Conservation (phyloP, 2,888 invertebrate species). For the Pycnomerus fuliginosus region DNA sequence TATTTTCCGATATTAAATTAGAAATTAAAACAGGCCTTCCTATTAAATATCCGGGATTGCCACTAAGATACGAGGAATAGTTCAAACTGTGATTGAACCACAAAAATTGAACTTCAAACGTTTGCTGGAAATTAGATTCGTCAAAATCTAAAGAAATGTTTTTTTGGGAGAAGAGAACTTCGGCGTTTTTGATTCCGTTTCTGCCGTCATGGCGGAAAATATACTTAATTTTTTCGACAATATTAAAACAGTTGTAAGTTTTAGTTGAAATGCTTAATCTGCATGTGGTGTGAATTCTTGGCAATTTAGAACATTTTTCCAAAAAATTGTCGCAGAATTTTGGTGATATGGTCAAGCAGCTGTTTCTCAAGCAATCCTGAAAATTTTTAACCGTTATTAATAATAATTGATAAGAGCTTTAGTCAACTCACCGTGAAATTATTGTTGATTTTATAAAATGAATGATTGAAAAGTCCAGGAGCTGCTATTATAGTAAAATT, state of each 20-base stretch:
- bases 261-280: constrained; percentile 28
- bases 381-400: constrained; percentile 27
- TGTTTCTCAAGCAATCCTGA: constrained; percentile 45
- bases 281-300: constrained; percentile 29
- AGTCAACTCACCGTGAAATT: constrained; percentile 37
- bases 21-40: constrained; percentile 64
- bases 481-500: constrained; percentile 39
- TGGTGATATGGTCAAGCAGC: constrained; percentile 42
- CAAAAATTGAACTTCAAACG: constrained; percentile 42
- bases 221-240: constrained; percentile 45
- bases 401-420: no score
- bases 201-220: constrained; percentile 52
- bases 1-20: constrained; percentile 46
- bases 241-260: constrained; percentile 41
- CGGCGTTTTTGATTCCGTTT: constrained; percentile 48
- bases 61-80: constrained; percentile 57
- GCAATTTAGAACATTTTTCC: constrained; percentile 36
- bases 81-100: constrained; percentile 44
- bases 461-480: constrained; percentile 39
- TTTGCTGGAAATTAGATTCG: constrained; percentile 37
- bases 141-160: constrained; percentile 36
- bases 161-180: no score
- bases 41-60: constrained; percentile 73
- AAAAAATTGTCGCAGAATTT: constrained; percentile 42
- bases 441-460: constrained; percentile 32